Evolutionary conservation across 2,113 vertebrate species (phyloP).

Genomic region (Hyla sarda): DNA sequence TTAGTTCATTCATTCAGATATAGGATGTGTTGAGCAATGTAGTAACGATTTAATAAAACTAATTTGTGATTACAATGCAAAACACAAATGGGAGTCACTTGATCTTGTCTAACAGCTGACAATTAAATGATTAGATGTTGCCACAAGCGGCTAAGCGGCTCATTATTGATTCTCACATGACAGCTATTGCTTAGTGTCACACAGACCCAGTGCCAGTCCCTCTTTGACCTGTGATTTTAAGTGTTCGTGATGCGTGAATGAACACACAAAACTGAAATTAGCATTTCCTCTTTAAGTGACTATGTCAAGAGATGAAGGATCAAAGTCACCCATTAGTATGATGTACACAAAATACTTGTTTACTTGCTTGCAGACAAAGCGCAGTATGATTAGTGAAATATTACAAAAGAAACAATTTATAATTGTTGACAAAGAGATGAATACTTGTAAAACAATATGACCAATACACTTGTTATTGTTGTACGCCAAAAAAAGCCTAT

Average conservation of each 20-base stretch:
- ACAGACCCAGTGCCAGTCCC: neutral
- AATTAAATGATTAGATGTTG: constrained; percentile 8
- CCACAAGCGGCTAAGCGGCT: neutral
- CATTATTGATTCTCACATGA: constrained; percentile 22
- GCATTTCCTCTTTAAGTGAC: constrained; percentile 15
- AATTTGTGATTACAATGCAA: neutral
- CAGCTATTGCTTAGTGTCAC: constrained; percentile 21
- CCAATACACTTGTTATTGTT: too few relatives aligned
- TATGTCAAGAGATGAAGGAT: constrained; percentile 16
- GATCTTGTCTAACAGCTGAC: neutral
- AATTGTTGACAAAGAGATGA: neutral
- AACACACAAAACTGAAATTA: constrained; percentile 34
- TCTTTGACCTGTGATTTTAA: constrained; percentile 15
- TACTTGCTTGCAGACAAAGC: neutral
- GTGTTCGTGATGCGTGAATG: constrained; percentile 4
- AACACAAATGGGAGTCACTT: neutral
- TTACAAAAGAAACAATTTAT: neutral
- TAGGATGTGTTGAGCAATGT: too few relatives aligned
- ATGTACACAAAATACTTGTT: constrained; percentile 5
- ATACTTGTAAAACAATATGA: neutral
- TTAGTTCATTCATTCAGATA: too few relatives aligned
- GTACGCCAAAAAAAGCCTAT: too few relatives aligned
- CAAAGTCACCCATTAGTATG: constrained; percentile 18
- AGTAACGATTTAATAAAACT: neutral
- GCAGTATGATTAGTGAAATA: neutral